Base-by-base conservation (phyloP, 2,888 invertebrate genomes). In the Megaustenia siamemsis region DNA sequence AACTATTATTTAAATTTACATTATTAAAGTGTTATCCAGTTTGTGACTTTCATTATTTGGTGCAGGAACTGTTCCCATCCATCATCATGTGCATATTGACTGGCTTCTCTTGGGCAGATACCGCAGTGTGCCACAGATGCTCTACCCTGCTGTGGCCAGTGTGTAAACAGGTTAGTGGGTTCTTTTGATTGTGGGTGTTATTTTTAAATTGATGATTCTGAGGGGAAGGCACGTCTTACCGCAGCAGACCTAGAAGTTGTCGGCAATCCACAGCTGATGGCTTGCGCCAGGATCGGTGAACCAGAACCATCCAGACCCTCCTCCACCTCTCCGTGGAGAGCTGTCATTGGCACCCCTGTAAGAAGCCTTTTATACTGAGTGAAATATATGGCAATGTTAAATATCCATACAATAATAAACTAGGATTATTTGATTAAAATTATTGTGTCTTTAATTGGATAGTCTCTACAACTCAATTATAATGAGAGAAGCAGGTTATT, bases 91-190 rank as follows among this genome's bases (percentile, higher is more conserved):
- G 90, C 83, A 88, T 92, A 77, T 93, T 92, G 86, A 95, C 95
- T 86, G 96, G 96, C 0, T 94, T 97, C n/a, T 96, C 97, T 45
- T 98, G 98, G 98, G 96, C 96, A 90, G 98, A 98, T 94, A 97
- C 97, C 86, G 96, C 96, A 78, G 96, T 96, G 40, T 97, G 97
- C 89, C 95, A 97, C 88, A 97, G 97, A 92, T 97, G 97, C n/a
- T 96, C 96, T 0, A 95, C 95, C 83, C 94, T 97, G 40, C 96
- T 96, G 66, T 96, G 96, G n/a, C 96, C 96, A 79, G 95, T 97
- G 89, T 87, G 93, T 79, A 93, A 92, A 88, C 93, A 93, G 92
- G 94, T 94, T 88, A 76, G 77, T 85, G 18, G 38, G 3, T 69
- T 43, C 32, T 10, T 49, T 73, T 38, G 18, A 40, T 38, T 38